Base-by-base conservation (phyloP, 1,140 invertebrate species). In the Atopsyche davidsoni region DNA sequence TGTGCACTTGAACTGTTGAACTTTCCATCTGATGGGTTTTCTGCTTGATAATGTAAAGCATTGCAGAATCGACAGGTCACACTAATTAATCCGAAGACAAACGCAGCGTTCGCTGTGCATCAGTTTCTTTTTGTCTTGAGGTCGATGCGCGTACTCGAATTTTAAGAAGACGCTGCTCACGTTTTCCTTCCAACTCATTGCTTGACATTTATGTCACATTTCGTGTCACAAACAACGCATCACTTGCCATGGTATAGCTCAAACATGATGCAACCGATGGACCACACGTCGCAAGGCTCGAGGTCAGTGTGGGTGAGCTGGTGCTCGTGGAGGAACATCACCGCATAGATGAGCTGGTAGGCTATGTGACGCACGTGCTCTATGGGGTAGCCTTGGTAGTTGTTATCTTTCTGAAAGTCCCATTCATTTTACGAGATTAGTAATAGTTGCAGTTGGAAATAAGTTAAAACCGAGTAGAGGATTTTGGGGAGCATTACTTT, bases 221-320 rank as follows among this genome's bases (percentile, higher is more conserved):
- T n/a, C n/a, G n/a, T n/a, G n/a, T n/a, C n/a, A n/a, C n/a, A n/a
- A n/a, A n/a, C n/a, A n/a, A n/a, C n/a, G n/a, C n/a, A n/a, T n/a
- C n/a, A n/a, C n/a, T n/a, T 96, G 49, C 97, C 96, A 62, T 96
- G 81, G 72, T 99, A 98, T 39, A 99, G 75, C 75, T 99, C 97
- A 75, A 99, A 99, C 70, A 99, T 85, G 59, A 99, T 99, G 72
- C 96, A 99, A 22, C 96, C 97, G 64, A 99, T 92, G 36, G 94
- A 98, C 97, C 97, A 99, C 24, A 99, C 95, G 76, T 99, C 97
- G 75, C 97, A 99, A 6, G 96, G 93, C 70, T 99, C 99, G 60
- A 99, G 80, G 77, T 99, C 97, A 9, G 97, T 99, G 75, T 99
- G 97, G 41, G 97, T 99, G 48, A 99, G 78, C 70, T 95, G 88